Conservation (phyloP, 2,113 vertebrate species). For the Acanthisitta chloris region DNA sequence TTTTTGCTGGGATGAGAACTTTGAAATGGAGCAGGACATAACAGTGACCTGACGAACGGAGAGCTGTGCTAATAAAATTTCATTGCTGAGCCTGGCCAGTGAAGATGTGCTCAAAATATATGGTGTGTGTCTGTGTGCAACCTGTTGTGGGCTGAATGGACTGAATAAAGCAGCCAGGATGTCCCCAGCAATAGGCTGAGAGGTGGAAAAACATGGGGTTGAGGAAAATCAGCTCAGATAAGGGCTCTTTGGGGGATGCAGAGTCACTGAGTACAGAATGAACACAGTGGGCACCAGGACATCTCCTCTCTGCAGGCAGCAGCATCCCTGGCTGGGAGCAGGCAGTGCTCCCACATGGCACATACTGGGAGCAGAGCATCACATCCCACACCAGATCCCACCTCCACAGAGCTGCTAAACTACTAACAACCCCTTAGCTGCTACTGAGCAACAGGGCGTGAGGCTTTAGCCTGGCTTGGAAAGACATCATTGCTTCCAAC, state of each 20-base stretch:
- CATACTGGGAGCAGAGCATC: not conserved
- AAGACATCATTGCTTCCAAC: conserved; percentile 62
- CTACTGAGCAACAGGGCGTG: not conserved
- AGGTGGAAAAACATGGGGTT: not conserved
- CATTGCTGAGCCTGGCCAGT: not conserved
- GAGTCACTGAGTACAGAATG: rapidly evolving
- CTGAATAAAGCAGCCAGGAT: not conserved
- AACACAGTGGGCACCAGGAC: not conserved
- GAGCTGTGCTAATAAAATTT: not conserved
- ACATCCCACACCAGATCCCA: not conserved
- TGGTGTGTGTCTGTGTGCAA: rapidly evolving
- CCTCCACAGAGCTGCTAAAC: not conserved
- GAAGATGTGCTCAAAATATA: not conserved
- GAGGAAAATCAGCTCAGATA: not conserved
- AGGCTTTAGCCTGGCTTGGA: conserved; percentile 61
- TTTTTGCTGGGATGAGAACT: not conserved
- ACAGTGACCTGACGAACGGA: not conserved
- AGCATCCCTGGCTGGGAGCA: not conserved
- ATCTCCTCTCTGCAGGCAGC: not conserved
- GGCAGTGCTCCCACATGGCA: not conserved
- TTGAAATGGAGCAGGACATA: not conserved
- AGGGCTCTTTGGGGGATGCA: not conserved
- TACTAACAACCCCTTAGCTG: not conserved
- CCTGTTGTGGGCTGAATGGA: not conserved
- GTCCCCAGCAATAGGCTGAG: rapidly evolving